Conservation (phyloP, 2,113 vertebrate species). For the Myotis davidii region DNA sequence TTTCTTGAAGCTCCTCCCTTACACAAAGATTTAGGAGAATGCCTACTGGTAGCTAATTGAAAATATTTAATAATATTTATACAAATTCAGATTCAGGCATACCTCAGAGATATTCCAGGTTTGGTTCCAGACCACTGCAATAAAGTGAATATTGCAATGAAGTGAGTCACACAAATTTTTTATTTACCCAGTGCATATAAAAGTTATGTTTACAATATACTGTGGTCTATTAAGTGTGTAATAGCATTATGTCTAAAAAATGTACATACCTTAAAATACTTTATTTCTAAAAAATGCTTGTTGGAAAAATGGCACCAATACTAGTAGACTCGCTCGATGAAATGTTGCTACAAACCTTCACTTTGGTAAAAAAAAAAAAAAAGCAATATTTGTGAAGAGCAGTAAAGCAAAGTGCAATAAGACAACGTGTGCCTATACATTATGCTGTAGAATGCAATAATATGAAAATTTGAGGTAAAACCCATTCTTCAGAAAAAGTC, state of each 20-base stretch:
- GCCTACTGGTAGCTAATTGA: conserved; percentile 17
- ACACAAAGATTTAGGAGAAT: conserved; percentile 23
- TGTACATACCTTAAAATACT: not conserved
- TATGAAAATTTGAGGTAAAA: conserved; percentile 31
- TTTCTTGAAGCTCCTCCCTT: conserved; percentile 31
- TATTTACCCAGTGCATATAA: not conserved
- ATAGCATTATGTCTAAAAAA: not conserved
- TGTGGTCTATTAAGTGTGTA: not conserved
- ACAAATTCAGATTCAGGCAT: not conserved
- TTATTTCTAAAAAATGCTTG: not conserved
- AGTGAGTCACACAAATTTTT: not conserved
- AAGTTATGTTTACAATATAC: not conserved
- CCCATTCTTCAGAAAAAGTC: not conserved
- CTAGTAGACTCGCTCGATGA: not conserved
- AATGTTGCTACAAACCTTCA: not conserved
- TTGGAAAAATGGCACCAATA: not conserved
- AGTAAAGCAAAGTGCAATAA: not conserved
- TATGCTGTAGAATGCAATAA: conserved; percentile 28
- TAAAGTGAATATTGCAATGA: not conserved
- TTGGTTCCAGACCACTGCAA: not conserved
- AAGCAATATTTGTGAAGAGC: not conserved
- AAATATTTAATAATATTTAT: conserved; percentile 22
- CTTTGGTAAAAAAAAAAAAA: not conserved
- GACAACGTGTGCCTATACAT: not conserved
- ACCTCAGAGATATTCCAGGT: not conserved